Evolutionary conservation across 2,797 vertebrate genomes (phyloP), one percentile per base, ranked within the genome.

Genomic region (Galago senegalensis): DNA sequence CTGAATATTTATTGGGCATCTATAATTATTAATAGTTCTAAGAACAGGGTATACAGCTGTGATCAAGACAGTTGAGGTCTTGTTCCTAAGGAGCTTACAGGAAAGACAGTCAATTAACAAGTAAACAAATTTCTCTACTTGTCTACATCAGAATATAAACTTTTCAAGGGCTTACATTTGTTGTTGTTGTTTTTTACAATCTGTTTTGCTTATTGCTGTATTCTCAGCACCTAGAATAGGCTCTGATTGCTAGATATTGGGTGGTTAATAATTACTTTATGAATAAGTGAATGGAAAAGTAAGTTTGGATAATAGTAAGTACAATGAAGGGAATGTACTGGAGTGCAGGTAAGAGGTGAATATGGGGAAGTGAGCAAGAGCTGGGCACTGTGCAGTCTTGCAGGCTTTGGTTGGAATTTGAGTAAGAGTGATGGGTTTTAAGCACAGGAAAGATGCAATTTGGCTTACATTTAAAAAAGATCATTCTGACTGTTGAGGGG

Each of bases 1-100:
- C 31, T 91, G 79, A 80, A 53, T 58, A 92, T 88, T 86, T 87
- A 73, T 72, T 87, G 27, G 16, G 18, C 18, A 89, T 77, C 81
- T 87, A n/a, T 16, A 87, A 27, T 88, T 77, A 75, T 43, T 60
- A 9, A 31, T 60, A 12, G 43, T 96, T 84, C 16, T 85, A 34
- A 77, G 29, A 27, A 76, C 3, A 46, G 8, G 46, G 34, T 46
- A 73, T 69, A 69, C 2, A 83, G 53, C 2, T 79, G 13, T 75
- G 58, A 86, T 79, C 14, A 65, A 73, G 29, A 60, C 20, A 20
- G 56, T 43, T 17, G 85, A 89, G 27, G 46, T 43, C 6, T 4
- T 13, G 3, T 73, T 58, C 56, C 40, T 27, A 92, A 79, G 85
- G 14, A 79, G 12, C 13, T 85, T 67, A 16, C 2, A 82, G 40